Conservation (phyloP, 2,113 vertebrate genomes). For the Chroicocephalus ridibundus region DNA sequence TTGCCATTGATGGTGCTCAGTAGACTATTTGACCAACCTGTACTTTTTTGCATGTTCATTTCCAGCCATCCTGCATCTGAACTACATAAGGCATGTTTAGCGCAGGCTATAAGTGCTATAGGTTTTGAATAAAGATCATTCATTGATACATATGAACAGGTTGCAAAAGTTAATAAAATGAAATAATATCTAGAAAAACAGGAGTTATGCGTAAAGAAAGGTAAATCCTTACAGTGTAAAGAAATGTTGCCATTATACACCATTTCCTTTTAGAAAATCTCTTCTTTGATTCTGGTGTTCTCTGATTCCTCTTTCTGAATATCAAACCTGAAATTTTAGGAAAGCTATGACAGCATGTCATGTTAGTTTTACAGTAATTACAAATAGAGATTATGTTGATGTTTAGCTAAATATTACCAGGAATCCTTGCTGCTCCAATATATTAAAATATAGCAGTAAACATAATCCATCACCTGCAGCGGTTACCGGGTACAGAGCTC, state of each 20-base stretch:
- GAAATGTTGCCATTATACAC: not conserved
- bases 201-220: not conserved
- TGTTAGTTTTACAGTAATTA: not conserved
- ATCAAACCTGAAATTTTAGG: not conserved
- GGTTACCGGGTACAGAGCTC: not conserved
- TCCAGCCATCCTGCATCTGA: not conserved
- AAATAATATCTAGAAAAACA: not conserved
- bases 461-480: not conserved
- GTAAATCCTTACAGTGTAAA: not conserved
- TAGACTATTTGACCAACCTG: not conserved
- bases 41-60: not conserved
- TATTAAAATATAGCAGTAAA: not conserved
- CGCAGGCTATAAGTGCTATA: not conserved
- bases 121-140: not conserved
- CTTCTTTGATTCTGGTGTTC: not conserved
- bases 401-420: not conserved
- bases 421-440: not conserved
- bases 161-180: not conserved
- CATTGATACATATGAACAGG: rapidly evolving
- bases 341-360: not conserved
- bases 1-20: not conserved
- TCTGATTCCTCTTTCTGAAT: not conserved
- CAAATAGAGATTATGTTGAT: not conserved
- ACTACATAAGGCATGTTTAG: not conserved
- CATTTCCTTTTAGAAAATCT: not conserved